These are phyloP conservation scores for Orchestia grillus DNA, from an alignment of 1,140 invertebrate genomes.

Conservation along the genomic window DNA sequence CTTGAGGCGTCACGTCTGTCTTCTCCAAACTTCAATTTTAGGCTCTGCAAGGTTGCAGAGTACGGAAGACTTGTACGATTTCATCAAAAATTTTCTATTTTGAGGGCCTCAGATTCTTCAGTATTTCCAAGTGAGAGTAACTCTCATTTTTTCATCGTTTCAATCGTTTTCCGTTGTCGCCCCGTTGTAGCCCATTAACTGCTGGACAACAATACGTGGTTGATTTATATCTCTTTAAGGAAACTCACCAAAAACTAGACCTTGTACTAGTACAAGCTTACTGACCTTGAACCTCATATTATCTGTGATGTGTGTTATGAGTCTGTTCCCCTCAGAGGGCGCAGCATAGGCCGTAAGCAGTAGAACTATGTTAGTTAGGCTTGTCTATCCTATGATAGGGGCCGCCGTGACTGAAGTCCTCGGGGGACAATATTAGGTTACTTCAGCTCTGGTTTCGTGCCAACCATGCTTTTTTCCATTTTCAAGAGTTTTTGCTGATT, in stretches of 20 bases:
- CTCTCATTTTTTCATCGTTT: neutral
- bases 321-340: too few relatives aligned
- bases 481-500: too few relatives aligned
- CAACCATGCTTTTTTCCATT: too few relatives aligned
- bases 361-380: too few relatives aligned
- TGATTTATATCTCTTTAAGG: neutral
- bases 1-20: neutral
- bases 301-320: neutral
- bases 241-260: neutral
- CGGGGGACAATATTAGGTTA: too few relatives aligned
- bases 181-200: neutral
- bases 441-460: too few relatives aligned
- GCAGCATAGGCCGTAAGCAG: too few relatives aligned
- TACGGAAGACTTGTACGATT: conserved; percentile 15
- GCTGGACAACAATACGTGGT: neutral
- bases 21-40: neutral
- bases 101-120: neutral
- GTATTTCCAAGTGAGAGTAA: neutral
- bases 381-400: too few relatives aligned
- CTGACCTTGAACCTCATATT: neutral
- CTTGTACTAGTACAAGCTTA: neutral
- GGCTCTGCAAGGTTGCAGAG: neutral
- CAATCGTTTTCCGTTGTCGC: neutral
- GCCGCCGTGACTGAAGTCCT: too few relatives aligned
- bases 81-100: neutral